These are phyloP conservation scores for Phodopus roborovskii DNA, from an alignment of 2,113 vertebrate genomes.

Conservation along the genomic window DNA sequence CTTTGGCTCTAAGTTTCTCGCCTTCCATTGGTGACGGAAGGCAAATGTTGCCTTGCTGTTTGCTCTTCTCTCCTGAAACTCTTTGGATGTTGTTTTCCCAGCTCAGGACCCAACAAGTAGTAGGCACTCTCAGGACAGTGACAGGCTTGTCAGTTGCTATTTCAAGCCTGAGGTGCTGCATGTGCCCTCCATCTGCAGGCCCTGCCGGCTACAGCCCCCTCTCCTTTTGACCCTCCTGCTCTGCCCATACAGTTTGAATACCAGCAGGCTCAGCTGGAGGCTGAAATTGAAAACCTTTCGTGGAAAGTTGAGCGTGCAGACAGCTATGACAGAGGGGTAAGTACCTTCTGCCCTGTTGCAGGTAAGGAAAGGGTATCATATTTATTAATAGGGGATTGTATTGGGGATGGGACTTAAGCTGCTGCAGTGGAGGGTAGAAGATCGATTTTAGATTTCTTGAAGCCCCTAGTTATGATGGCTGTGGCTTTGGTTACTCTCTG, in stretches of 20 bases:
- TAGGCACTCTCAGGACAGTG: not conserved
- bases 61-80: not conserved
- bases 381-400: not conserved
- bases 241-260: conserved; percentile 93
- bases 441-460: not conserved
- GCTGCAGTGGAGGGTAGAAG: not conserved
- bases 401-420: not conserved
- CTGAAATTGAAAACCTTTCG: conserved; percentile 98
- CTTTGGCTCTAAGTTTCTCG: not conserved
- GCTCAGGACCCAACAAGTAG: not conserved
- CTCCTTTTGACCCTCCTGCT: conserved; percentile 69
- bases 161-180: conserved; percentile 53
- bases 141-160: not conserved
- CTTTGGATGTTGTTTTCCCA: not conserved
- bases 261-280: conserved; percentile 99
- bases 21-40: not conserved
- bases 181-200: conserved; percentile 64
- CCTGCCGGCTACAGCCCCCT: conserved; percentile 45
- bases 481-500: not conserved
- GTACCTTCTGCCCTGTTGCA: conserved; percentile 79
- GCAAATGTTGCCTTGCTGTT: not conserved
- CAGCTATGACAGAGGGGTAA: conserved; percentile 97
- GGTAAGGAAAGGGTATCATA: not conserved
- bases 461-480: not conserved
- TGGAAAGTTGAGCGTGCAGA: conserved; percentile 99